Percentiles rank a stretch among this genome's conserved stretches.
Evolutionary conservation across 2,888 invertebrate genomes (phyloP).

Genomic region (Diarsia mendica): DNA sequence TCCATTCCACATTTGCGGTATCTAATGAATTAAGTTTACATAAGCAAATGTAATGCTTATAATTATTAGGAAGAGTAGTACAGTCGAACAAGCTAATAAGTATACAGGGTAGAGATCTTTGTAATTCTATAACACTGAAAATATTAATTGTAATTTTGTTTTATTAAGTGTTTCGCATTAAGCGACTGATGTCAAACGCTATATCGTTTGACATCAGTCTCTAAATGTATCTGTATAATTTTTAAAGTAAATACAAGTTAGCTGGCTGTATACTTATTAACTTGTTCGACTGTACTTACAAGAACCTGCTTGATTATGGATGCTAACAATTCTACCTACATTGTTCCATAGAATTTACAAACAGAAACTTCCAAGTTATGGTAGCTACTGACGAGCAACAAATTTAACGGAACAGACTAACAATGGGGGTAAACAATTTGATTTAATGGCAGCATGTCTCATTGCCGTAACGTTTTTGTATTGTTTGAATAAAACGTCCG

Average conservation of each 20-base stretch:
- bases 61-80: conserved; percentile 43
- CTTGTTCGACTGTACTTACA: too few species aligned
- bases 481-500: conserved; percentile 35
- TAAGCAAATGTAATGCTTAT: conserved; percentile 36
- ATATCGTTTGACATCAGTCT: too few species aligned
- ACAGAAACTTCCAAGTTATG: conserved; percentile 55
- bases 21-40: conserved; percentile 28
- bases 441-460: conserved; percentile 47
- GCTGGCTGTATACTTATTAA: too few species aligned
- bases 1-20: conserved; percentile 27
- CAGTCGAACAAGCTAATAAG: too few species aligned
- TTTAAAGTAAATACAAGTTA: too few species aligned
- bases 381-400: conserved; percentile 41
- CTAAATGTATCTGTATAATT: too few species aligned
- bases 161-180: too few species aligned
- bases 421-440: conserved; percentile 63
- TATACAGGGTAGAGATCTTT: too few species aligned
- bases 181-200: too few species aligned
- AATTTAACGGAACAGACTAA: conserved; percentile 61
- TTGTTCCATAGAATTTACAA: conserved; percentile 65
- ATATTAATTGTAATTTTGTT: too few species aligned
- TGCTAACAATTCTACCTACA: conserved; percentile 39
- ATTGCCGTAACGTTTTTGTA: conserved; percentile 45
- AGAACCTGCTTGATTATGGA: conserved; percentile 49
- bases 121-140: too few species aligned